Base-by-base conservation (phyloP, 2,113 vertebrate genomes). In the Cyrtonyx montezumae region DNA sequence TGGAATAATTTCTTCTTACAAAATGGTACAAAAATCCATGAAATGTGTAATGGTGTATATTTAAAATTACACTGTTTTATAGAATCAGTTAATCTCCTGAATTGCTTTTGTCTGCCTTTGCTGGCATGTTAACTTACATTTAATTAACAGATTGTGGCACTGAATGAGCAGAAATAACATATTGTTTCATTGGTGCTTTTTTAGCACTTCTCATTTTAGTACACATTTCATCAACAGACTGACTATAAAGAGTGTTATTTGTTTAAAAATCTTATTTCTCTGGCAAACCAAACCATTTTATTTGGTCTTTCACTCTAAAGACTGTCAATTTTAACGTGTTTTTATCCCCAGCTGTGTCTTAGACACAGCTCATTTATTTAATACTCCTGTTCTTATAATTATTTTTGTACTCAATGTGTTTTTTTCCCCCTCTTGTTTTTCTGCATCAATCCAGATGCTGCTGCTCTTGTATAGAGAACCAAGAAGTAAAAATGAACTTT, bases 71-170 rank as follows among this genome's bases (percentile, higher is more conserved):
- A 22, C 48, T 79, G 45, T 22, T 91, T 78, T 92, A 77, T 77
- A 77, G 56, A 96, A 95, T 9, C 36, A 30, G 36, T 14, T 79
- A 43, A 79, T 84, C 4, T 79, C 79, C 76, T 22, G 62, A 91
- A 87, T 63, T 11, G 8, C 75, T 56, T 87, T 95, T 87, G 55
- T 21, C 37, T 93, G 23, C 30, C 58, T 84, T 93, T 86, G 6
- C 48, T 67, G 84, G 17, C 49, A 63, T 58, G 61, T 89, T 95
- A 82, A 90, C 90, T 81, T 96, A 77, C 95, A 96, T 88, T 94
- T 96, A 96, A 94, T 96, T 95, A 96, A 97, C 91, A 93, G 40
- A 94, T 68, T 59, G 63, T 40, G 55, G 45, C 26, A 63, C 11
- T 46, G 37, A 91, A 92, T 62, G 20, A 91, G 25, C 16, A 87